A percentile compares a stretch with the other conserved stretches of the same genome.
These are phyloP conservation scores for Micromys minutus DNA, from an alignment of 2,113 vertebrate species.

Conservation along the genomic window DNA sequence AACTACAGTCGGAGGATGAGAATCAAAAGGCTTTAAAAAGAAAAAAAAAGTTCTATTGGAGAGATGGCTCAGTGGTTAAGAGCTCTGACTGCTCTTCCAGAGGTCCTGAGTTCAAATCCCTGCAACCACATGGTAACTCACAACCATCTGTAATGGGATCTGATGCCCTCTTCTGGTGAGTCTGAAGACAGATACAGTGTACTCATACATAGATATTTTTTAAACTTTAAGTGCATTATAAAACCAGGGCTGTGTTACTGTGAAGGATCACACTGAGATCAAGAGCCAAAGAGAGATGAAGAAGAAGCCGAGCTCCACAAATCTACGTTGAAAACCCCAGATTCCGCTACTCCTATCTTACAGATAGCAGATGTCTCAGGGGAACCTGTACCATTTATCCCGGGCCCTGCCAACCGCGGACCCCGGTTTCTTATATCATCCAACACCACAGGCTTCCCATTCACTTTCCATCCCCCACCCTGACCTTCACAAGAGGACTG, in stretches of 20 bases:
- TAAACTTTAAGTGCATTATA: background rate
- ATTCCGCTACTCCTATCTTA: background rate
- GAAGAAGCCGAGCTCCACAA: background rate
- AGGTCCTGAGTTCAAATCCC: no score
- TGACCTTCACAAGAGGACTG: background rate
- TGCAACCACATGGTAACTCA: no score
- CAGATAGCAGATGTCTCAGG: background rate
- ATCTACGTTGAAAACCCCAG: slow-evolving; percentile 8
- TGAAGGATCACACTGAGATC: background rate
- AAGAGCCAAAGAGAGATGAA: background rate
- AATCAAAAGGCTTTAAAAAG: slow-evolving; percentile 11
- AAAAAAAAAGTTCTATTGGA: no score
- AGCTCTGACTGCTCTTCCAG: no score
- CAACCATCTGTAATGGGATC: no score
- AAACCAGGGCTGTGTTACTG: background rate
- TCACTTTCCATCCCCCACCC: background rate
- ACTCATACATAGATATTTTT: no score
- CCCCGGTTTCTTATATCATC: background rate
- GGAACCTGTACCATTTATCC: background rate
- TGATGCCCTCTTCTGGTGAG: no score
- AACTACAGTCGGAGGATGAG: slow-evolving; percentile 13
- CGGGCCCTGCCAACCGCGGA: background rate
- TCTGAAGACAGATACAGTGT: no score
- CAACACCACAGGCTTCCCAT: background rate
- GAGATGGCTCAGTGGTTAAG: no score